A percentile compares a stretch with the other conserved stretches of the same genome.
phyloP scores from a whole-genome alignment of 2,888 invertebrate genomes.

The Cheilosia vernalis region DNA sequence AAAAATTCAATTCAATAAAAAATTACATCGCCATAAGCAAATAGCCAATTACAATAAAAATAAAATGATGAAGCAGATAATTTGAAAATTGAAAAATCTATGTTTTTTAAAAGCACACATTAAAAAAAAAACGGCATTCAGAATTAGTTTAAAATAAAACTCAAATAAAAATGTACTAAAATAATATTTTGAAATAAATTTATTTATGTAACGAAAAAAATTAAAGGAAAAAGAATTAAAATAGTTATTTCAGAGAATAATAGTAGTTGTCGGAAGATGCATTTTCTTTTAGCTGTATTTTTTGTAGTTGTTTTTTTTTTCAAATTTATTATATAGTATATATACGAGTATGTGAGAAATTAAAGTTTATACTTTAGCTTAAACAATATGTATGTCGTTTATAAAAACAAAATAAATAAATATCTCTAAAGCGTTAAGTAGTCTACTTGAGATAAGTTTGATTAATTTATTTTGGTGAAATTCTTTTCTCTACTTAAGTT shows the following conservation, averaged over 20 bases:
- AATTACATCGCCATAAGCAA: constrained; percentile 60
- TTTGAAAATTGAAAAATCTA: constrained; percentile 44
- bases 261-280: constrained; percentile 78
- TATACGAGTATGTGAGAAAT: constrained; percentile 59
- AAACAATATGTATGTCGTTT: constrained; percentile 30
- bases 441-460: constrained; percentile 61
- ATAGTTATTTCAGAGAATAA: constrained; percentile 66
- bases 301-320: constrained; percentile 26
- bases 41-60: constrained; percentile 44
- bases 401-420: constrained; percentile 38
- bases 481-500: constrained; percentile 56
- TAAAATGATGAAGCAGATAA: constrained; percentile 58
- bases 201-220: constrained; percentile 23
- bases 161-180: constrained; percentile 41
- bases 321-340: constrained; percentile 59
- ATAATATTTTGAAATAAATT: constrained; percentile 45
- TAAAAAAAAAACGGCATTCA: constrained; percentile 59
- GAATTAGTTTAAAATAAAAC: constrained; percentile 41
- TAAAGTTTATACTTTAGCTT: constrained; percentile 54
- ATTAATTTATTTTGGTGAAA: constrained; percentile 39
- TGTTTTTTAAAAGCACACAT: constrained; percentile 57
- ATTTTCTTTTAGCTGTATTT: constrained; percentile 69
- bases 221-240: constrained; percentile 51
- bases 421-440: constrained; percentile 61
- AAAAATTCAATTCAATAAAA: not conserved